Conservation (phyloP, 2,888 invertebrate species). For the Apotomis capreana region DNA sequence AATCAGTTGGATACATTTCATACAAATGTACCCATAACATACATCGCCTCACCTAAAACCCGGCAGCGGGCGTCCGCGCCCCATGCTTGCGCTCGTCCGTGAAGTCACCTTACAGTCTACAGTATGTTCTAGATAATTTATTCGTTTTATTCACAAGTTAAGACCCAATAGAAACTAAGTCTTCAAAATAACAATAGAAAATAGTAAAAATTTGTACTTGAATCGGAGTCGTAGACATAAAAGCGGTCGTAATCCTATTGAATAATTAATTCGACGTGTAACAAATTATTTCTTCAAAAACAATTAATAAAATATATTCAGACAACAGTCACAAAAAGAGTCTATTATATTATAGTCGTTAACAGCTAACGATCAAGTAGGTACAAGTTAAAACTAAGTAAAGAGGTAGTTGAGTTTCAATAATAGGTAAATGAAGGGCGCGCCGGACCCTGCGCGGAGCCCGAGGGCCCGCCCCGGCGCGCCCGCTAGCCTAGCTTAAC, state of each 20-base stretch:
- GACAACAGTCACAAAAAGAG: slow-evolving; percentile 78
- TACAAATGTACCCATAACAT: neutral
- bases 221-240: slow-evolving; percentile 77
- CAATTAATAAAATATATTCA: slow-evolving; percentile 81
- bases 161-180: slow-evolving; percentile 63
- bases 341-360: slow-evolving; percentile 69
- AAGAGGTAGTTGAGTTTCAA: slow-evolving; percentile 82
- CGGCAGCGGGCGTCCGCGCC: slow-evolving; percentile 5
- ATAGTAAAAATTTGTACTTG: slow-evolving; percentile 83
- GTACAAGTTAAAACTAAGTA: slow-evolving; percentile 75
- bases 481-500: slow-evolving; percentile 56
- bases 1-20: too few relatives aligned
- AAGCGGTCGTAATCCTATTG: slow-evolving; percentile 61
- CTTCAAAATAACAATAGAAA: slow-evolving; percentile 81
- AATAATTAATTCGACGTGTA: slow-evolving; percentile 67
- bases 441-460: slow-evolving; percentile 79
- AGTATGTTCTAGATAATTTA: slow-evolving; percentile 38
- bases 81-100: slow-evolving; percentile 11
- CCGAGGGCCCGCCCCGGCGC: slow-evolving; percentile 68
- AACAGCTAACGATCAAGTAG: slow-evolving; percentile 72
- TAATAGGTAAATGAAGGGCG: slow-evolving; percentile 68
- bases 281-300: slow-evolving; percentile 71
- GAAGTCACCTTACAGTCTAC: slow-evolving; percentile 32
- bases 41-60: slow-evolving; percentile 14
- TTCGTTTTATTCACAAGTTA: slow-evolving; percentile 39